Conservation (phyloP, 2,113 vertebrate genomes). For the Sapajus apella region DNA sequence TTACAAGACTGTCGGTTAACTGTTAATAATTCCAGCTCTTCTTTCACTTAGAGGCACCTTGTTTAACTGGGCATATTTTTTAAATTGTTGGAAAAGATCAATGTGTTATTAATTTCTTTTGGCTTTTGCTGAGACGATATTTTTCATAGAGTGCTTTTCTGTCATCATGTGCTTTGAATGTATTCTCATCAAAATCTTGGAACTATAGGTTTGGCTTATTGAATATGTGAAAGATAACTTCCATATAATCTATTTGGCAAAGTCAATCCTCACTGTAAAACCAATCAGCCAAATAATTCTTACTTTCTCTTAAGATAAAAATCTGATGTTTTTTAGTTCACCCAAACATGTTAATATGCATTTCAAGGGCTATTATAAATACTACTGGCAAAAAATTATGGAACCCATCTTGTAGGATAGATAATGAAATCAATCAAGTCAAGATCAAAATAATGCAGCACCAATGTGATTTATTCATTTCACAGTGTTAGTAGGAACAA, state of each 20-base stretch:
- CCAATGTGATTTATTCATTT: constrained; percentile 46
- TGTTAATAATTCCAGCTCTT: not conserved
- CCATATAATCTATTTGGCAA: not conserved
- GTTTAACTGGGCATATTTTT: not conserved
- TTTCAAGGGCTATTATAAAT: constrained; percentile 34
- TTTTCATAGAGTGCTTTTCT: not conserved
- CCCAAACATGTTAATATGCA: constrained; percentile 20
- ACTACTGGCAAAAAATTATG: not conserved
- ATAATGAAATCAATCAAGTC: constrained; percentile 50
- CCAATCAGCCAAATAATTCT: not conserved
- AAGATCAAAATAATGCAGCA: constrained; percentile 35
- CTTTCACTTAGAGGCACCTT: not conserved
- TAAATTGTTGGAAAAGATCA: not conserved
- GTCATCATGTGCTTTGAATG: not conserved
- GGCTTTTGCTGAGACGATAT: not conserved
- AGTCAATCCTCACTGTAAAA: not conserved
- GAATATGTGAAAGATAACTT: not conserved
- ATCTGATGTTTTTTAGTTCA: not conserved
- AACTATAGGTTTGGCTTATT: not conserved
- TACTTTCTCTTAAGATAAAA: not conserved
- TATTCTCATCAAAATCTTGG: not conserved
- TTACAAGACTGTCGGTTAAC: not conserved
- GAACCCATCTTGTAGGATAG: not conserved
- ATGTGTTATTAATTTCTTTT: not conserved
- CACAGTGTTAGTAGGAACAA: constrained; percentile 43